Base-by-base conservation (phyloP, 2,797 vertebrate genomes). In the Dendrocincla tyrannina region DNA sequence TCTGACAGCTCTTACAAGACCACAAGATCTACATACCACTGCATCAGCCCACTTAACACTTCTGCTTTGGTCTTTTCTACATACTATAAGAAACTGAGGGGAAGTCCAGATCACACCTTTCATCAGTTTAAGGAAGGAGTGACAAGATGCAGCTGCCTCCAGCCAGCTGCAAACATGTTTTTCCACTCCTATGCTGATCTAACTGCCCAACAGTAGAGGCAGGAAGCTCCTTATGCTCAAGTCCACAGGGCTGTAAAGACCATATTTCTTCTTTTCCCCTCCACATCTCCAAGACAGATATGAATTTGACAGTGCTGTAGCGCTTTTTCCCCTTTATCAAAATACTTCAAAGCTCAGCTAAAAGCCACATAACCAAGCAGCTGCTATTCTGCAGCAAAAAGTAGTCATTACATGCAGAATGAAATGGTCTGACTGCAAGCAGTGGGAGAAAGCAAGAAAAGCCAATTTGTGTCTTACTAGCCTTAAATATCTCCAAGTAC, bases 191-290 rank as follows among this genome's bases (percentile, higher is more conserved):
- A 5, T 7, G 22, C 55, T 63, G 13, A 79, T 56, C 49, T 11
- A 30, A 28, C 41, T 27, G 6, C 22, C 9, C 66, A 49, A 17
- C 0, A 0, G 33, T 66, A 64, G 17, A 64, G 17, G 28, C 10
- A 1, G 58, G 25, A 74, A 80, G 18, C 17, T 63, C 37, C 46
- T 39, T 15, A 4, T 16, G n/a, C 39, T 63, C 0, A 0, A 37
- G 13, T 10, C 18, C 3, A 1, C 15, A 23, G 7, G 33, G 18
- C 41, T 68, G 10, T 7, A 13, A 64, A 85, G 22, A 16, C 4
- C 10, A n/a, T 3, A 4, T 32, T 77, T 41, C 62, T 33, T 14
- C 50, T 37, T 37, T 44, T 74, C 24, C n/a, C 44, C 44, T 13
- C 6, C 17, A 3, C 8, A n/a, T 13, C 64, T 76, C 33, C 4